These are phyloP conservation scores for Drosophila pandora DNA, from an alignment of 1,140 invertebrate genomes.

Conservation along the genomic window DNA sequence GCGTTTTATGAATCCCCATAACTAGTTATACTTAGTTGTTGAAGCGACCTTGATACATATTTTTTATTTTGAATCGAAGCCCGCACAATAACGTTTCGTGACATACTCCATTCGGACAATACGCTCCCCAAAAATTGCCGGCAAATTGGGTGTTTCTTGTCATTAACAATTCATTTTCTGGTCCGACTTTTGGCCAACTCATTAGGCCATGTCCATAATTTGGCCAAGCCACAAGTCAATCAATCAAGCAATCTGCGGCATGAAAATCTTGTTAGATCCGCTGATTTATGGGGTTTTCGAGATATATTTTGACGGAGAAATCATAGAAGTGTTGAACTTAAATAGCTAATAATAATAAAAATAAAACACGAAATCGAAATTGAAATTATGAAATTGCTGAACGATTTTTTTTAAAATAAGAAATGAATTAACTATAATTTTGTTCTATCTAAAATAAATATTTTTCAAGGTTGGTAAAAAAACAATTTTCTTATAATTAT, in stretches of 20 bases:
- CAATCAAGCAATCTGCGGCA: slow-evolving; percentile 51
- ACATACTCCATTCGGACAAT: slow-evolving; percentile 56
- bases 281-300: slow-evolving; percentile 34
- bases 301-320: background rate
- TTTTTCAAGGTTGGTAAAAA: background rate
- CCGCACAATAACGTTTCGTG: slow-evolving; percentile 53
- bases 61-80: slow-evolving; percentile 3
- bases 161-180: slow-evolving; percentile 43
- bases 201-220: slow-evolving; percentile 50
- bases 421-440: background rate
- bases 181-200: slow-evolving; percentile 52
- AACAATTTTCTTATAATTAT: background rate
- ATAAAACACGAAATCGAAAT: background rate
- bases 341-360: background rate
- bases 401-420: background rate
- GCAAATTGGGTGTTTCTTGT: slow-evolving; percentile 41
- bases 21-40: slow-evolving; percentile 42
- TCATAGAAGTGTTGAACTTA: background rate
- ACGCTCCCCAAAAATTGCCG: slow-evolving; percentile 43
- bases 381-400: background rate
- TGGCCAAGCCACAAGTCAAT: slow-evolving; percentile 45
- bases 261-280: slow-evolving; percentile 54
- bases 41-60: slow-evolving; percentile 71
- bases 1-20: slow-evolving; percentile 54
- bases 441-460: background rate